Evolutionary conservation across 2,888 invertebrate genomes (phyloP).

Genomic region (Physocephala rufipes): DNA sequence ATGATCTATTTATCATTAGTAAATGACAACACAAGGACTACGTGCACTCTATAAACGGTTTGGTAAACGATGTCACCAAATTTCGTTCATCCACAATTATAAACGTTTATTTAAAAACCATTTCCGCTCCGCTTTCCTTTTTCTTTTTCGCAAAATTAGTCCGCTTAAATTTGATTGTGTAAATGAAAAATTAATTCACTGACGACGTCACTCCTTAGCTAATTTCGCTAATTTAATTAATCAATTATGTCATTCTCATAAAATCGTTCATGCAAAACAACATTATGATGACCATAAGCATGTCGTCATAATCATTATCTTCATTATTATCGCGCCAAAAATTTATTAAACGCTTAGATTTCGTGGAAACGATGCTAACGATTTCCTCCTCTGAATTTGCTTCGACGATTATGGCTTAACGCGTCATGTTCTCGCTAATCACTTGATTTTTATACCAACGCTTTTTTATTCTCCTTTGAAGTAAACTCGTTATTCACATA

Average conservation of each 20-base stretch:
- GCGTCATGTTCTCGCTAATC: background rate
- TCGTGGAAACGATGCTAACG: too few relatives aligned
- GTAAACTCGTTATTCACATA: background rate
- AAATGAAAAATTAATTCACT: background rate
- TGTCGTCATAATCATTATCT: background rate
- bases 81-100: too few relatives aligned
- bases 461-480: background rate
- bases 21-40: too few relatives aligned
- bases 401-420: background rate
- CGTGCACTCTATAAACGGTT: too few relatives aligned
- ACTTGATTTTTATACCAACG: background rate
- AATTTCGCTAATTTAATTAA: background rate
- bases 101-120: too few relatives aligned
- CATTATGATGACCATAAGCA: too few relatives aligned
- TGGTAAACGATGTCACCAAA: too few relatives aligned
- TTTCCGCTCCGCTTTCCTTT: too few relatives aligned
- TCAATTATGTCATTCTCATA: background rate
- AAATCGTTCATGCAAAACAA: background rate
- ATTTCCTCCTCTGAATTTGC: too few relatives aligned
- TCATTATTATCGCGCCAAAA: background rate
- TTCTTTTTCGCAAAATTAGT: too few relatives aligned
- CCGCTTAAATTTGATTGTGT: background rate
- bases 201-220: background rate
- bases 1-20: too few relatives aligned
- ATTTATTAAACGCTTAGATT: too few relatives aligned